A percentile compares a stretch with the other conserved stretches of the same genome.
Conservation (phyloP, 2,113 vertebrate species). For the Arizona elegans region DNA sequence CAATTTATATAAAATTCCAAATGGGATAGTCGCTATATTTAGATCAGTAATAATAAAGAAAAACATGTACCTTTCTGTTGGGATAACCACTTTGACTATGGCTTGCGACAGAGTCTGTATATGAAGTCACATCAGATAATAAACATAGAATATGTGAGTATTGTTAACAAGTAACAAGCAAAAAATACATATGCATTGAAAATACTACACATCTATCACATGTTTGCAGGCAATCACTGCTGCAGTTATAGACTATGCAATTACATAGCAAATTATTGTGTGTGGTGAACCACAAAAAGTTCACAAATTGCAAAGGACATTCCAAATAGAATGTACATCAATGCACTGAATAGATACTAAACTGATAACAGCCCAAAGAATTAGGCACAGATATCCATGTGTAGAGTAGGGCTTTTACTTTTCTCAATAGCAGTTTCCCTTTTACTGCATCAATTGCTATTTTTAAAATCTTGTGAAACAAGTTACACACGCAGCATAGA, state of each 20-base stretch:
- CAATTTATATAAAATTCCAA: conserved; percentile 78
- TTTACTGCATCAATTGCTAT: not conserved
- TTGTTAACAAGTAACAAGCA: conserved; percentile 99
- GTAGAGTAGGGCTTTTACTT: conserved; percentile 2
- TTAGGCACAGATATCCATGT: not conserved
- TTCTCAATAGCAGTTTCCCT: not conserved
- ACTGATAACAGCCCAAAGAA: conserved; percentile 56
- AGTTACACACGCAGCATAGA: not conserved
- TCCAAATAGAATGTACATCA: conserved; percentile 76
- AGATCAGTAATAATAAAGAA: conserved; percentile 99
- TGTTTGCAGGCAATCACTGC: conserved; percentile 85
- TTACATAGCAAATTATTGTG: conserved; percentile 76
- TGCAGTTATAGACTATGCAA: conserved; percentile 81
- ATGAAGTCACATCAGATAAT: conserved; percentile 99
- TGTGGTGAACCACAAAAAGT: conserved; percentile 70
- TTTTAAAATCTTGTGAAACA: conserved; percentile 11
- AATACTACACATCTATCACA: conserved; percentile 86
- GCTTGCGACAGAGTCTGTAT: conserved; percentile 99
- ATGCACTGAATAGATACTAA: conserved; percentile 73
- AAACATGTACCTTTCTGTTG: conserved; percentile 99
- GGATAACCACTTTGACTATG: conserved; percentile 99
- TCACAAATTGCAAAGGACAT: conserved; percentile 76
- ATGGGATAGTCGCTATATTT: conserved; percentile 96
- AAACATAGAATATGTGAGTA: conserved; percentile 99
- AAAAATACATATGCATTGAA: conserved; percentile 98